Percentiles rank a stretch among this genome's conserved stretches.
Evolutionary conservation across 2,888 invertebrate genomes (phyloP).

Genomic region (Ormia ochracea): DNA sequence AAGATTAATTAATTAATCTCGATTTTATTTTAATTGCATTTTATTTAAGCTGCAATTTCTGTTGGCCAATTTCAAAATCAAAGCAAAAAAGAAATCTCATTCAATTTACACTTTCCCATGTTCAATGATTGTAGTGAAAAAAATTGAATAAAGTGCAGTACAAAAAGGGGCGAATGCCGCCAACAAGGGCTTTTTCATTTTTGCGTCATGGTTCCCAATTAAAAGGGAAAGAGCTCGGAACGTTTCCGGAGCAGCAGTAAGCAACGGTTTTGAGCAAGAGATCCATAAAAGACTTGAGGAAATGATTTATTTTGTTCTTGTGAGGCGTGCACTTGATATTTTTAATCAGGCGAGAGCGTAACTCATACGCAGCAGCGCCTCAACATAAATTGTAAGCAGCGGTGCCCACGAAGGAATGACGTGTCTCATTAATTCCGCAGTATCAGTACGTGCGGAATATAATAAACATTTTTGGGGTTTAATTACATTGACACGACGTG

Average conservation of each 20-base stretch:
- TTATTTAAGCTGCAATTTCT: not conserved
- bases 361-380: not conserved
- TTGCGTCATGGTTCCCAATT: slow-evolving; percentile 27
- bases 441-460: too few relatives aligned
- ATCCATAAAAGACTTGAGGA: too few relatives aligned
- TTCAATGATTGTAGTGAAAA: not conserved
- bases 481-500: too few relatives aligned
- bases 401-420: too few relatives aligned
- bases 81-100: not conserved
- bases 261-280: too few relatives aligned
- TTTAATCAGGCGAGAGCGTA: not conserved
- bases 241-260: too few relatives aligned
- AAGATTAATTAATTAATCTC: too few relatives aligned
- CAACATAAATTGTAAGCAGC: too few relatives aligned
- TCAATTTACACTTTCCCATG: not conserved
- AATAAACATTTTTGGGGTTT: too few relatives aligned
- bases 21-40: not conserved
- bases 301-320: not conserved
- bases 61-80: not conserved
- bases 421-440: too few relatives aligned
- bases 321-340: not conserved
- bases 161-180: slow-evolving; percentile 7
- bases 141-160: slow-evolving; percentile 39
- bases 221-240: too few relatives aligned
- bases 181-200: not conserved